These are phyloP conservation scores for Rissa tridactyla DNA, from an alignment of 2,113 vertebrate species.

Conservation along the genomic window DNA sequence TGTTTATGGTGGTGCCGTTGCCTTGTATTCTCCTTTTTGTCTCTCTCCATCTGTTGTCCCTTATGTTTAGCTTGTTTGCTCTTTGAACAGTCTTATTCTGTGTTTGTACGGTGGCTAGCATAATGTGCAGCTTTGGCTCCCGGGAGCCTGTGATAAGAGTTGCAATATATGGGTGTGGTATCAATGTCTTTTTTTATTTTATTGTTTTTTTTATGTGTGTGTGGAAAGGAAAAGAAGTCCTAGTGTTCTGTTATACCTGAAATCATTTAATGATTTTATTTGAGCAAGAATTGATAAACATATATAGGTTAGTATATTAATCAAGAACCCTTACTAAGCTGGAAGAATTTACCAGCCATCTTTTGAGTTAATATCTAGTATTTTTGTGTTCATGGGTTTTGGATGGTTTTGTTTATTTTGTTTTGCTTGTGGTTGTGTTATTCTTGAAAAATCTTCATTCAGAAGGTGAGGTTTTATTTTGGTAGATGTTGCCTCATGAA, in stretches of 20 bases:
- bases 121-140: not conserved
- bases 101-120: not conserved
- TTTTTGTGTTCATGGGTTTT: not conserved
- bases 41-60: conserved; percentile 6
- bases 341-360: not conserved
- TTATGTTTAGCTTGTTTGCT: conserved; percentile 8
- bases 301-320: too few relatives aligned
- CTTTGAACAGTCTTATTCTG: not conserved
- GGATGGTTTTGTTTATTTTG: not conserved
- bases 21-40: conserved; percentile 19
- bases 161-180: not conserved
- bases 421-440: not conserved
- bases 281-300: not conserved
- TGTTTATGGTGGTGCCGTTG: conserved; percentile 9
- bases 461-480: not conserved
- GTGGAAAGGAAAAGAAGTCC: not conserved
- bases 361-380: not conserved
- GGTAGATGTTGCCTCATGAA: not conserved
- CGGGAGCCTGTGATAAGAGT: not conserved
- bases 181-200: not conserved
- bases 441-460: not conserved
- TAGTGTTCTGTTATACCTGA: not conserved
- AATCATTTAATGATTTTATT: not conserved
- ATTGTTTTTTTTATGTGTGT: not conserved
- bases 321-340: not conserved